Conservation (phyloP, 2,797 vertebrate genomes). For the Neosilurus mollespiculum region DNA sequence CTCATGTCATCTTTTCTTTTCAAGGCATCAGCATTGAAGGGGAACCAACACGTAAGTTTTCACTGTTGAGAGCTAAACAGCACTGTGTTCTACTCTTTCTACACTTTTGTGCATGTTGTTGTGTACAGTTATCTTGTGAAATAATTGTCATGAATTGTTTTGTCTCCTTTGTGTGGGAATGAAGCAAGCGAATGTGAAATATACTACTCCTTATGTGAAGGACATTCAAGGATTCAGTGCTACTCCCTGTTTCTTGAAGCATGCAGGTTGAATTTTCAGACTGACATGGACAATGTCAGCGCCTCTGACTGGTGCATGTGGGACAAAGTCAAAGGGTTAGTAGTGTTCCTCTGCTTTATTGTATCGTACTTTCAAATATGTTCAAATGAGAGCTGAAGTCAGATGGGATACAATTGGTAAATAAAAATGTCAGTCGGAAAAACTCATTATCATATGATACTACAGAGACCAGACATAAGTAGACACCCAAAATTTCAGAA, state of each 20-base stretch:
- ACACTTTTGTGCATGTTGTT: background rate
- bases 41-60: slow-evolving; percentile 8
- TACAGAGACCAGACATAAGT: no score
- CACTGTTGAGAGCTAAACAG: background rate
- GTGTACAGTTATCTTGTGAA: background rate
- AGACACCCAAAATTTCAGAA: no score
- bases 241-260: accelerated
- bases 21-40: slow-evolving; percentile 7
- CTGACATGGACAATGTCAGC: slow-evolving; percentile 58
- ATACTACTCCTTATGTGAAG: accelerated
- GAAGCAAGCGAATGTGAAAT: accelerated
- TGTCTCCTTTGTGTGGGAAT: slow-evolving; percentile 53
- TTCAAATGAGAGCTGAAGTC: no score
- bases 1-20: background rate
- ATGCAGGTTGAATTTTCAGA: background rate
- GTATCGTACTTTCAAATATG: no score
- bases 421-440: no score
- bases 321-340: slow-evolving; percentile 71
- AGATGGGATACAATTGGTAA: no score
- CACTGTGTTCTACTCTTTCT: background rate
- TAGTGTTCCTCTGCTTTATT: background rate
- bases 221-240: slow-evolving; percentile 48
- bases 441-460: no score
- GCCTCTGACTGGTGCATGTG: slow-evolving; percentile 68
- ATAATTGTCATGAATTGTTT: background rate